Evolutionary conservation across 2,113 vertebrate genomes (phyloP), one percentile per base, ranked within the genome.

Genomic region (Delphinus delphis): DNA sequence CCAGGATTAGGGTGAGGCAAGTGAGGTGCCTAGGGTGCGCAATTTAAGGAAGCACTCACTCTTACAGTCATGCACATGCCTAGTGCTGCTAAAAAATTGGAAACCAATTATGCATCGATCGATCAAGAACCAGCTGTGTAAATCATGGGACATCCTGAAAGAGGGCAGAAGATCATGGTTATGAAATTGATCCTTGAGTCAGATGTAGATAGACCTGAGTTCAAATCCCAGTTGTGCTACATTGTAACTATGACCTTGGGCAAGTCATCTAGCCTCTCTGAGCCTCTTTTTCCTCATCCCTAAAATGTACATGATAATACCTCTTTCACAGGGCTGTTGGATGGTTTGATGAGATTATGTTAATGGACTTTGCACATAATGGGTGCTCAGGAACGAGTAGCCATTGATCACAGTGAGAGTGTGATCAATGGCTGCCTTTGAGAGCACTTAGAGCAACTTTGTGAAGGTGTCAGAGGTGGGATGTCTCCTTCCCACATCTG

Each of bases 21-120:
- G 23, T 1, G 44, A 68, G 18, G 13, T 12, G 5, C 10, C n/a
- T 0, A 20, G 20, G 50, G 63, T 8, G 7, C 5, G 7, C 28
- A 50, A 38, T 15, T 20, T 18, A n/a, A 79, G 65, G 36, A 44
- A 71, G 17, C 7, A 1, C 28, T 41, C 71, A 15, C 36, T 33
- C 26, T 25, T 20, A 20, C 33, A 77, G 31, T 47, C 15, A 0
- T 3, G 33, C 44, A 18, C 47, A 33, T 65, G 15, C 53, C 20
- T 4, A 5, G 91, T 25, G 53, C 80, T 25, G 70, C 28, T 36
- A 15, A 55, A 31, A 28, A 18, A 8, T 4, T 18, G 25, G 67
- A 88, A 68, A 15, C 6, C 20, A 25, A 5, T 6, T 4, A 23
- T 21, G 25, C 47, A 17, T 8, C 2, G 9, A n/a, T 28, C 20